These are phyloP conservation scores for Dasyprocta punctata DNA, from an alignment of 2,113 vertebrate genomes.

Conservation along the genomic window DNA sequence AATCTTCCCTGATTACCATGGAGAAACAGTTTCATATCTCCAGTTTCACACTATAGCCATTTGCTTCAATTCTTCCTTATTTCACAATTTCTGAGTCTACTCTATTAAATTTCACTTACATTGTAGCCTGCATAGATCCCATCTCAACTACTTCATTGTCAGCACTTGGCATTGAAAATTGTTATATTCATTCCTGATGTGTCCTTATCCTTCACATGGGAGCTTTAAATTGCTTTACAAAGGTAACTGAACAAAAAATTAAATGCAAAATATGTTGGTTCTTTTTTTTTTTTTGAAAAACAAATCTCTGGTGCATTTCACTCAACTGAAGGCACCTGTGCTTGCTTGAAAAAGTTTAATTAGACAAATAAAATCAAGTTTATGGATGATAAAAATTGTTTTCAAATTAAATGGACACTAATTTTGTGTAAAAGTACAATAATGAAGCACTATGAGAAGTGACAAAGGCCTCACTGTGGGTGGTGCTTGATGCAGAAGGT, in stretches of 20 bases:
- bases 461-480: background rate
- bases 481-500: background rate
- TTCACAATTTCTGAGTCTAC: background rate
- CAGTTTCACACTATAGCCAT: background rate
- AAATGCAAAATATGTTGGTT: background rate
- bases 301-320: background rate
- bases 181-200: background rate
- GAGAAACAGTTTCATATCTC: background rate
- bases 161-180: background rate
- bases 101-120: background rate
- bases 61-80: background rate
- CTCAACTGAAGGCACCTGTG: background rate
- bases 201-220: background rate
- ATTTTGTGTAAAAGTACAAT: background rate
- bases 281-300: background rate
- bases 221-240: background rate
- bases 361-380: background rate
- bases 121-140: background rate
- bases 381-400: background rate
- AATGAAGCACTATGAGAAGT: background rate
- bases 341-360: no score
- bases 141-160: background rate
- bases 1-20: no score
- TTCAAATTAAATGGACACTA: background rate
- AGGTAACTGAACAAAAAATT: background rate